Conservation (phyloP, 2,113 vertebrate genomes). For the Ranitomeya variabilis region DNA sequence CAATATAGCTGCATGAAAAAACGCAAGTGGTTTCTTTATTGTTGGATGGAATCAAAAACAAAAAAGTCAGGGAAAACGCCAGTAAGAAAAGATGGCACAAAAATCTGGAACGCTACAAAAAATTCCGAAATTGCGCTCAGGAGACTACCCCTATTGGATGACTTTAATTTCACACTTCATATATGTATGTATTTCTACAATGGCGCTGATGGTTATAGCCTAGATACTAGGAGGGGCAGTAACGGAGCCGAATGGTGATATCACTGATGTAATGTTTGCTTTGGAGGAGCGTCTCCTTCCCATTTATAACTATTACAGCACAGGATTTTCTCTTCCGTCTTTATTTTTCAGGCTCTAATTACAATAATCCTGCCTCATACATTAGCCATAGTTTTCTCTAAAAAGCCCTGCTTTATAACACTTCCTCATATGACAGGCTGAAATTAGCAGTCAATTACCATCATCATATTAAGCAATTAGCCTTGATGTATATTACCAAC, state of each 20-base stretch:
- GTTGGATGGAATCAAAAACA: too few species aligned
- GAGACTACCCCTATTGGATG: too few species aligned
- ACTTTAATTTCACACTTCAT: too few species aligned
- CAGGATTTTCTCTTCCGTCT: not conserved
- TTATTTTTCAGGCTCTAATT: not conserved
- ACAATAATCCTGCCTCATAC: not conserved
- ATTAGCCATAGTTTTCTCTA: not conserved
- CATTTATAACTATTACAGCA: not conserved
- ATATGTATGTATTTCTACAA: not conserved
- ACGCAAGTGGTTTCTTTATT: too few species aligned
- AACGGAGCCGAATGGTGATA: not conserved
- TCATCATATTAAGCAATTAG: constrained; percentile 30
- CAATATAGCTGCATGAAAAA: too few species aligned
- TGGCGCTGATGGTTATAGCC: not conserved
- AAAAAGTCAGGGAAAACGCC: too few species aligned
- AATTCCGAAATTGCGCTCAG: too few species aligned
- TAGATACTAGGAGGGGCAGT: not conserved
- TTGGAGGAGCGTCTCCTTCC: not conserved
- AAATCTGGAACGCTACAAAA: too few species aligned
- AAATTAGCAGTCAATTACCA: constrained; percentile 22
- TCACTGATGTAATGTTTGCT: not conserved
- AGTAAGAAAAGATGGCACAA: too few species aligned
- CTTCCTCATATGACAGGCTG: not conserved
- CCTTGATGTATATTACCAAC: constrained; percentile 23
- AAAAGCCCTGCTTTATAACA: not conserved